Conservation (phyloP, 2,113 vertebrate genomes). For the Sinosuthora webbiana region DNA sequence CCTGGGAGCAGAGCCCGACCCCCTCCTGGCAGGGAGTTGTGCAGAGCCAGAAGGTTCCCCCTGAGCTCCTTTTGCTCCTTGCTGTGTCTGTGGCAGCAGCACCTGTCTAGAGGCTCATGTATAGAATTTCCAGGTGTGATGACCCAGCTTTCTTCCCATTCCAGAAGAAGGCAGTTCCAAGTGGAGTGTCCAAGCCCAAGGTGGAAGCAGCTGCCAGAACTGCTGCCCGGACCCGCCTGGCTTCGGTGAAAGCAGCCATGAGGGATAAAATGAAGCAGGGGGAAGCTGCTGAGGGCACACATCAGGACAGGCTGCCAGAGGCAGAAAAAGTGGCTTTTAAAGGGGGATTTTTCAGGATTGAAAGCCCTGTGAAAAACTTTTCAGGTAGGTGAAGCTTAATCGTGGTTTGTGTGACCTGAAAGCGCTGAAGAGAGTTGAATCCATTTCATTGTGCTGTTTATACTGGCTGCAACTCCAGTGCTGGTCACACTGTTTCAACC, state of each 20-base stretch:
- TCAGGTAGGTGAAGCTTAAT: slow-evolving; percentile 71
- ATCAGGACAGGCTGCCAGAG: neutral
- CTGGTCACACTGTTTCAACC: neutral
- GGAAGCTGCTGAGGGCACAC: neutral
- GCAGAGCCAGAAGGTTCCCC: too few relatives aligned
- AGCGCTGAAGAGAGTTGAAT: neutral
- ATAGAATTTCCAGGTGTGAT: neutral
- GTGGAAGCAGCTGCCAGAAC: slow-evolving; percentile 53
- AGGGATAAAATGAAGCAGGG: slow-evolving; percentile 68
- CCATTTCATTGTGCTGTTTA: neutral
- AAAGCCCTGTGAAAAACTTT: slow-evolving; percentile 84
- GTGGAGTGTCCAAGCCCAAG: slow-evolving; percentile 55
- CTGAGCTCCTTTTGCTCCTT: neutral
- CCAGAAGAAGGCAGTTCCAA: slow-evolving; percentile 77
- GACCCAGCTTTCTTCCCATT: neutral
- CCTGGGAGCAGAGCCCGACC: neutral
- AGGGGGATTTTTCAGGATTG: slow-evolving; percentile 88
- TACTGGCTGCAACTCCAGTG: neutral
- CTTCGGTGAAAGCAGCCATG: slow-evolving; percentile 87
- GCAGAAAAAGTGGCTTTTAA: slow-evolving; percentile 81
- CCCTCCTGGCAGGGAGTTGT: neutral
- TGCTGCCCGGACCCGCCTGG: slow-evolving; percentile 83
- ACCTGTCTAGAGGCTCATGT: neutral
- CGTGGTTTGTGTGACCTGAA: neutral
- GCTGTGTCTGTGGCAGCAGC: neutral